Conservation (phyloP, 2,113 vertebrate genomes). For the Trogon surrucura region DNA sequence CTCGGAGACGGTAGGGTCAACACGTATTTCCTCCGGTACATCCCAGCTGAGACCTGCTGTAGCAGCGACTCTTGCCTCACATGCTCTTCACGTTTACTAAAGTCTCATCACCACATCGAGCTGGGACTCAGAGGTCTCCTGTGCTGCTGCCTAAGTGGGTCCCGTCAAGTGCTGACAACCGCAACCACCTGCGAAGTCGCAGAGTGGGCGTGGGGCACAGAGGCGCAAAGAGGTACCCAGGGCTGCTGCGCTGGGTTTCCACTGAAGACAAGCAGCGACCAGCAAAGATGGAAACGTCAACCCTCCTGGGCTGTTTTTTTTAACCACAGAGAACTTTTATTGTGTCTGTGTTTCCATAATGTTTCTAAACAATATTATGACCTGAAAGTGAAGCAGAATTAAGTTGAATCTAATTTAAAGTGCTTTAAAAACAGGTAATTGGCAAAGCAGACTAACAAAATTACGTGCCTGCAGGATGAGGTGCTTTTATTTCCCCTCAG, state of each 20-base stretch:
- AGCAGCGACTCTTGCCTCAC: not conserved
- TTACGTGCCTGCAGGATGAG: not conserved
- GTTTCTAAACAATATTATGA: constrained; percentile 39
- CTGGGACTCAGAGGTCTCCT: not conserved
- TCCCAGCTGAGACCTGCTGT: not conserved
- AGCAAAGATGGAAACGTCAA: not conserved
- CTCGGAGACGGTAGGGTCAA: not conserved
- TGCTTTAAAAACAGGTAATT: constrained; percentile 48
- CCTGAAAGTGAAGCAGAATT: constrained; percentile 43
- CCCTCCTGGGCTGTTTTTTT: not conserved
- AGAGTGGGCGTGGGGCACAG: not conserved
- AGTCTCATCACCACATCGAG: not conserved
- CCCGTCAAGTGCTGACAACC: fast-evolving
- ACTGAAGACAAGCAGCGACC: not conserved
- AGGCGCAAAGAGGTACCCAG: not conserved
- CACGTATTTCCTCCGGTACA: not conserved
- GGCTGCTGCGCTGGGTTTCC: not conserved
- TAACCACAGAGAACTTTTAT: not conserved
- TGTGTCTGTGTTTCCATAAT: not conserved
- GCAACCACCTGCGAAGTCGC: not conserved
- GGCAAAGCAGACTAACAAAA: constrained; percentile 43
- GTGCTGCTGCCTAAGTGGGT: not conserved
- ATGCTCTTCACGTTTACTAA: fast-evolving
- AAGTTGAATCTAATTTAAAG: constrained; percentile 51
- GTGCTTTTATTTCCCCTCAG: constrained; percentile 37